These are phyloP conservation scores for Drosophila prostipennis DNA, from an alignment of 2,888 invertebrate species.

Conservation along the genomic window DNA sequence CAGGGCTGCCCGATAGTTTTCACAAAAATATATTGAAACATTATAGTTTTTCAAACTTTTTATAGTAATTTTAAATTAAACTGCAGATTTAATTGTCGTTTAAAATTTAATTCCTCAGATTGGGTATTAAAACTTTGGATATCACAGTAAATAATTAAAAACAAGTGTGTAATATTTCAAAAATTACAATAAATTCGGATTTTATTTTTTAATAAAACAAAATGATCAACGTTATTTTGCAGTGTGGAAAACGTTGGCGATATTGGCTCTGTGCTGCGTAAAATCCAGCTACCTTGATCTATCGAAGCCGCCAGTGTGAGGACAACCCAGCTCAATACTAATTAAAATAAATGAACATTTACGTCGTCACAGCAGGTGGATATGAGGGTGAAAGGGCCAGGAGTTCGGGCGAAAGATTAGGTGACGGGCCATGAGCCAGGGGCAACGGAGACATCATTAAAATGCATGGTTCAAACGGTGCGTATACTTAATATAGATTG, in stretches of 20 bases:
- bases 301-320: conserved; percentile 29
- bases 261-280: conserved; percentile 34
- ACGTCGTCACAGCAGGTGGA: conserved; percentile 44
- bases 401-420: conserved; percentile 25
- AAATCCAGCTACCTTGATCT: conserved; percentile 59
- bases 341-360: conserved; percentile 77
- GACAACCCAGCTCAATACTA: conserved; percentile 61
- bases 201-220: no score
- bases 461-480: conserved; percentile 78
- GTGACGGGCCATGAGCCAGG: conserved; percentile 49
- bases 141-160: no score
- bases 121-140: no score
- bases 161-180: background rate
- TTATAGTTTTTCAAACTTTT: background rate
- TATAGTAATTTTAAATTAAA: background rate
- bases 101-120: background rate
- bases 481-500: conserved; percentile 79
- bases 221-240: no score
- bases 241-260: conserved; percentile 34
- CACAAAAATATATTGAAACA: no score
- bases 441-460: conserved; percentile 68
- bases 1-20: background rate
- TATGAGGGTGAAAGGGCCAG: conserved; percentile 19
- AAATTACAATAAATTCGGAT: no score
- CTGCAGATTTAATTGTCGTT: background rate